phyloP scores from a whole-genome alignment of 2,113 vertebrate genomes.

The Chiloscyllium plagiosum region DNA sequence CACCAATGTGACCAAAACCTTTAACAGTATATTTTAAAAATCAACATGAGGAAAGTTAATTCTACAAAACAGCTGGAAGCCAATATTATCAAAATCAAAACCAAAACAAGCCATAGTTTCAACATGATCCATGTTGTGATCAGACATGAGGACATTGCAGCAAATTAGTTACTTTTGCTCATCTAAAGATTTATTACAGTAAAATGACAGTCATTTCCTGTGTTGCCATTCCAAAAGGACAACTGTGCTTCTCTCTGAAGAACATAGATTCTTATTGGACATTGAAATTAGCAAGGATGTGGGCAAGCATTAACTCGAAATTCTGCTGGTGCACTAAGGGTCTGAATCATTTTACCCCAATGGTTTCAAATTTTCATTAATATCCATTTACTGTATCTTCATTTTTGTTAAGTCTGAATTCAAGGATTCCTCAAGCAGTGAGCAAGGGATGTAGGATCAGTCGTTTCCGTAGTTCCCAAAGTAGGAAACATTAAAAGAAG shows the following conservation, averaged over 20 bases:
- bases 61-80: neutral
- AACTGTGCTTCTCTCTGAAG: neutral
- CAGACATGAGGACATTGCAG: neutral
- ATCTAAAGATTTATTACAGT: conserved; percentile 12
- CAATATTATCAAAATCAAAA: neutral
- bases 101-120: neutral
- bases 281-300: neutral
- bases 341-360: neutral
- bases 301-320: neutral
- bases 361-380: neutral
- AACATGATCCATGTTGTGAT: neutral
- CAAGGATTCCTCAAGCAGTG: neutral
- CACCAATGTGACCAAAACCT: neutral
- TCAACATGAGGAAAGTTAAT: neutral
- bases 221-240: neutral
- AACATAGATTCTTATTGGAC: neutral
- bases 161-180: neutral
- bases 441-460: too few relatives aligned
- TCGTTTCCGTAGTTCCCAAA: neutral
- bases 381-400: neutral
- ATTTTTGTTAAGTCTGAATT: neutral
- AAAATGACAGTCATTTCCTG: neutral
- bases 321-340: neutral
- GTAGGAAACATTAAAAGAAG: neutral
- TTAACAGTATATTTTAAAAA: neutral